phyloP scores from a whole-genome alignment of 2,888 invertebrate genomes.

The Papilio demoleus region DNA sequence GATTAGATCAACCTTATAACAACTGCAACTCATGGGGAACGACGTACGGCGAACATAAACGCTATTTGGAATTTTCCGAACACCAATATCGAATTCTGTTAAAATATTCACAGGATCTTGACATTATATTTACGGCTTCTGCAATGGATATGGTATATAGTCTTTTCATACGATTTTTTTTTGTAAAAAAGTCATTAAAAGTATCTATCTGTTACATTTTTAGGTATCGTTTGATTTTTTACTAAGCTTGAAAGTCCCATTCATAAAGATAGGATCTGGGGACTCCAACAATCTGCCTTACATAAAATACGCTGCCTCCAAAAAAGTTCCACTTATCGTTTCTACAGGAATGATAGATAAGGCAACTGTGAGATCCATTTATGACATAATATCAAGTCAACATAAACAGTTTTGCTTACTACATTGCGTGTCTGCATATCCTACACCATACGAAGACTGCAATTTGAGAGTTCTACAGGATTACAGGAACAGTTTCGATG shows the following conservation, averaged over 20 bases:
- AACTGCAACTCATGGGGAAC: slow-evolving; percentile 88
- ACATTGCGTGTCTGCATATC: slow-evolving; percentile 92
- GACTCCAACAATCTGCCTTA: slow-evolving; percentile 90
- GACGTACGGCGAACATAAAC: slow-evolving; percentile 92
- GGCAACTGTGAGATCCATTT: slow-evolving; percentile 85
- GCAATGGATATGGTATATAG: slow-evolving; percentile 89
- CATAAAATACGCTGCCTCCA: slow-evolving; percentile 86
- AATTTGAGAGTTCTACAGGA: slow-evolving; percentile 86
- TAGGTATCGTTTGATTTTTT: slow-evolving; percentile 88
- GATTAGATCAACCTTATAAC: slow-evolving; percentile 85
- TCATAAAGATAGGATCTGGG: slow-evolving; percentile 93
- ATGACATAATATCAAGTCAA: slow-evolving; percentile 82
- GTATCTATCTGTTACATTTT: no score
- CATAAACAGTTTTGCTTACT: slow-evolving; percentile 86
- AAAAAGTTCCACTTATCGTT: slow-evolving; percentile 86
- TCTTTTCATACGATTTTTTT: not conserved
- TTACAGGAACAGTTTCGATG: slow-evolving; percentile 85
- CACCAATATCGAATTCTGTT: slow-evolving; percentile 86
- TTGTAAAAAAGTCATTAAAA: no score
- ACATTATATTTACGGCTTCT: slow-evolving; percentile 89
- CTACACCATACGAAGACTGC: slow-evolving; percentile 86
- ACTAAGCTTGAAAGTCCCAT: slow-evolving; percentile 86
- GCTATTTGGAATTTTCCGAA: slow-evolving; percentile 87
- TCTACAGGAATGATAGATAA: slow-evolving; percentile 92
- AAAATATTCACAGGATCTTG: slow-evolving; percentile 84